Conservation (phyloP, 2,113 vertebrate species). For the Anarrhichthys ocellatus region DNA sequence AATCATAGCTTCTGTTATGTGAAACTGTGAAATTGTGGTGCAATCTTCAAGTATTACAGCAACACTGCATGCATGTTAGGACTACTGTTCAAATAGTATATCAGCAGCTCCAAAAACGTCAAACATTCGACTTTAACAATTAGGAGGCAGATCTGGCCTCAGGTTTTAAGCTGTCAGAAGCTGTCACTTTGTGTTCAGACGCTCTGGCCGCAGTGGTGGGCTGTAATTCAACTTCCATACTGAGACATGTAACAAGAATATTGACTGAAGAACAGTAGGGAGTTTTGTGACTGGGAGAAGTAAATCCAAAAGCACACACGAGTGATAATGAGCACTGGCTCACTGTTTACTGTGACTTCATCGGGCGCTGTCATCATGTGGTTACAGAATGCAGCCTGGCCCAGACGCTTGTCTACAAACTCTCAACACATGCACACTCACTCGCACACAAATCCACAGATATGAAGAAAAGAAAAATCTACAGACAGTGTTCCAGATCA, state of each 20-base stretch:
- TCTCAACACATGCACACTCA: constrained; percentile 23
- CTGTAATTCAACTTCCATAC: constrained; percentile 38
- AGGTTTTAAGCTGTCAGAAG: constrained; percentile 44
- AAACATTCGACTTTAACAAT: constrained; percentile 41
- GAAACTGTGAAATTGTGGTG: background rate
- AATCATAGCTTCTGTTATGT: background rate
- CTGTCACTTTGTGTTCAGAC: constrained; percentile 51
- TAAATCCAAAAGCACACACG: constrained; percentile 66
- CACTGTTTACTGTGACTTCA: constrained; percentile 79
- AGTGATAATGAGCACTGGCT: constrained; percentile 77
- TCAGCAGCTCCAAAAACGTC: constrained; percentile 20
- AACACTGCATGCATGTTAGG: background rate
- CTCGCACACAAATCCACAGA: constrained; percentile 10
- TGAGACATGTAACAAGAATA: constrained; percentile 52
- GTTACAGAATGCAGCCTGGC: constrained; percentile 61
- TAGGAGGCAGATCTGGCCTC: constrained; percentile 35
- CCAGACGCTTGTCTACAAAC: constrained; percentile 69
- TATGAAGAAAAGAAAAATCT: constrained; percentile 39
- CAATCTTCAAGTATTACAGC: background rate
- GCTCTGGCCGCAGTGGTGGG: constrained; percentile 31
- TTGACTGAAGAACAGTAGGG: constrained; percentile 59
- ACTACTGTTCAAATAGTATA: constrained; percentile 25
- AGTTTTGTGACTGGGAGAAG: constrained; percentile 55
- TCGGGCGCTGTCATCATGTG: constrained; percentile 75
- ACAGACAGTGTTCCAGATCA: constrained; percentile 54